Evolutionary conservation across 2,797 vertebrate genomes (phyloP), one percentile per base, ranked within the genome.

Genomic region (Rhyacichthys aspro): DNA sequence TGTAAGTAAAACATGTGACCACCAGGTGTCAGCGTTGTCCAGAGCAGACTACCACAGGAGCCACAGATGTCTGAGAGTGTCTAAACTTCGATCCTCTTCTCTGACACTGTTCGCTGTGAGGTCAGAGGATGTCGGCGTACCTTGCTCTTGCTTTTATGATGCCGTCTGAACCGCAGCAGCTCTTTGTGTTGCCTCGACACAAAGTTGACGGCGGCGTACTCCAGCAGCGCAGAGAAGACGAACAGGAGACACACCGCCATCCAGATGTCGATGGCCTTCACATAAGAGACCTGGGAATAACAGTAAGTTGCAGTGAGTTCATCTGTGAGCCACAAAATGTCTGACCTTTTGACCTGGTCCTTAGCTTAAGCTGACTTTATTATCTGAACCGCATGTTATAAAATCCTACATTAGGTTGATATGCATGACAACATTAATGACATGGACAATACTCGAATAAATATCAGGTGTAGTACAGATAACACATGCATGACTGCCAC

Each of bases 261-360:
- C 97, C 97, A 99, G 81, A 99, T 98, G 81, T 99, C 97, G 68
- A 99, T 99, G 0, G 97, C 97, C 87, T 99, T 98, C 34, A 98
- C 96, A 19, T 99, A 99, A 0, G 97, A 98, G 33, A 99, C 97
- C 97, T 99, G 78, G 1, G 55, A 8, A 57, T 3, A 64, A 74
- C 28, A 70, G 0, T n/a, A n/a, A n/a, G n/a, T n/a, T n/a, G n/a
- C 23, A 28, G 23, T 28, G 23, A 28, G 23, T 28, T 28, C 7
- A 28, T 28, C 11, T 44, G 42, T 17, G 15, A 8, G 17, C 42
- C 15, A 17, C n/a, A n/a, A n/a, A n/a, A n/a, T n/a, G 41, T 17
- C 8, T 43, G 42, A n/a, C n/a, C 42, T 43, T 43, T 43, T 43
- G 15, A 3, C 15, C 42, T 16, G 7, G 42, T n/a, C n/a, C n/a